A percentile compares a stretch with the other conserved stretches of the same genome.
Evolutionary conservation across 2,113 vertebrate species (phyloP).

Genomic region (Dryoscopus gambensis): DNA sequence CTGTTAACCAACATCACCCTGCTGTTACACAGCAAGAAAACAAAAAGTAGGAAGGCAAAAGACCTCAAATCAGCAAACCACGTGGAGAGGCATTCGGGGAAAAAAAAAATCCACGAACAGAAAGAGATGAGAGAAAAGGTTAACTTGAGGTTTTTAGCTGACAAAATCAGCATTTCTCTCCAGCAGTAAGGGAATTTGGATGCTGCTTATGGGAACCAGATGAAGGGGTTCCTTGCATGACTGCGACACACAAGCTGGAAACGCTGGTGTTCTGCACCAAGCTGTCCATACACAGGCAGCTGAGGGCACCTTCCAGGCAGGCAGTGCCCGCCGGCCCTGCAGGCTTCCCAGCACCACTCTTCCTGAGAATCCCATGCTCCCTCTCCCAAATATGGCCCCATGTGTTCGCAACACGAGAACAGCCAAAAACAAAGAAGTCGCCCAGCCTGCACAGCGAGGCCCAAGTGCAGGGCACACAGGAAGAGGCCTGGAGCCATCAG

Average conservation of each 20-base stretch:
- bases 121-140: background rate
- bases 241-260: background rate
- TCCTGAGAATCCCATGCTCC: rapidly evolving
- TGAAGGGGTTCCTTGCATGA: background rate
- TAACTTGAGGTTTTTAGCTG: background rate
- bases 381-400: rapidly evolving
- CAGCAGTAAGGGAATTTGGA: background rate
- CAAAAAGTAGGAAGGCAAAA: background rate
- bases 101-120: background rate
- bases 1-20: background rate
- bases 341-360: rapidly evolving
- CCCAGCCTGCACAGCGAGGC: rapidly evolving
- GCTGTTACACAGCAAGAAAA: background rate
- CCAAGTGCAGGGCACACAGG: rapidly evolving
- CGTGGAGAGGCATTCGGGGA: background rate
- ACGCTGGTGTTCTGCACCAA: rapidly evolving
- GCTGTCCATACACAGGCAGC: rapidly evolving
- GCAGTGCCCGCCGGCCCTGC: rapidly evolving
- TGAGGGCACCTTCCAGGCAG: background rate
- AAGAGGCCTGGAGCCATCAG: rapidly evolving
- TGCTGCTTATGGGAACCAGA: background rate
- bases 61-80: background rate
- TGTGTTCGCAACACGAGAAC: rapidly evolving
- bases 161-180: background rate
- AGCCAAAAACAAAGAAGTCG: rapidly evolving